Percentiles rank a stretch among this genome's conserved stretches.
phyloP scores from a whole-genome alignment of 2,888 invertebrate genomes.

The Drosophila gaucha region DNA sequence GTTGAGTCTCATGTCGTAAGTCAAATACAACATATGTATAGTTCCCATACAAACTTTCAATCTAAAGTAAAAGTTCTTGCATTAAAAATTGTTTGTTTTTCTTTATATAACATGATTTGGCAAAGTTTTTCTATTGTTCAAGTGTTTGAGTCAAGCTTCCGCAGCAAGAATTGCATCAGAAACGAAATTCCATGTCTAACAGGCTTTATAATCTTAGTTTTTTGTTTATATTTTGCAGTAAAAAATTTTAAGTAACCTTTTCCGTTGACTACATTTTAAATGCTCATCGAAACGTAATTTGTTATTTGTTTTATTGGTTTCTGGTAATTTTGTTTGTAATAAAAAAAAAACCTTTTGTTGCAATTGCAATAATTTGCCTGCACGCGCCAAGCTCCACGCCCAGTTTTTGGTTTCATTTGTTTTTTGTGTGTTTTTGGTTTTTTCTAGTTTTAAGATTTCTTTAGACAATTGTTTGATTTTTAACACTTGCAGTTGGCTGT shows the following conservation, averaged over 20 bases:
- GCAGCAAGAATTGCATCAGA: background rate
- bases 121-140: background rate
- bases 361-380: constrained; percentile 50
- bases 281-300: constrained; percentile 7
- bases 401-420: constrained; percentile 26
- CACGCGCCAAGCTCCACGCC: constrained; percentile 40
- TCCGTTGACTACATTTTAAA: constrained; percentile 2
- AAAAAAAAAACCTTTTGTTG: constrained; percentile 10
- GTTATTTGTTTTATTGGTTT: constrained; percentile 1
- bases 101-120: background rate
- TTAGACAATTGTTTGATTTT: constrained; percentile 45
- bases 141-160: background rate
- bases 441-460: constrained; percentile 3
- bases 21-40: too few species aligned
- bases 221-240: background rate
- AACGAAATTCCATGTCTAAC: background rate
- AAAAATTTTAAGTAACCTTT: background rate
- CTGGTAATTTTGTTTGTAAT: background rate
- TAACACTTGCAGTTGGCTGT: constrained; percentile 51
- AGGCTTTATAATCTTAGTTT: background rate
- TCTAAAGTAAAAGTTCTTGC: too few species aligned
- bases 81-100: too few species aligned
- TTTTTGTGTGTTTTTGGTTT: constrained; percentile 10
- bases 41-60: too few species aligned
- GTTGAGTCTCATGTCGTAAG: too few species aligned